Base-by-base conservation (phyloP, 1,140 invertebrate genomes). In the Zaprionus capensis region DNA sequence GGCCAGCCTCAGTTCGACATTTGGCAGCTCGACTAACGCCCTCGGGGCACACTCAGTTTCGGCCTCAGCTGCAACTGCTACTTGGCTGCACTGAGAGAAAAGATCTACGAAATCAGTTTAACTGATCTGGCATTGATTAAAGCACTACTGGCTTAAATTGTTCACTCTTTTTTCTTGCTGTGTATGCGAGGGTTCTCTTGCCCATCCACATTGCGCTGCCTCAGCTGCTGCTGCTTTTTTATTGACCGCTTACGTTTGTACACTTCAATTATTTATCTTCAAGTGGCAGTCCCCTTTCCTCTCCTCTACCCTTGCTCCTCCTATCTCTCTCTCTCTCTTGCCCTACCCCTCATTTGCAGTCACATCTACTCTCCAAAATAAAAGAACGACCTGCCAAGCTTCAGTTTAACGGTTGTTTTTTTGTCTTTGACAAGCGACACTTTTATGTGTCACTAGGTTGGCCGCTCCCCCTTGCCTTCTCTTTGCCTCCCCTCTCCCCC, bases 401-500 rank as follows among this genome's bases (percentile, higher is more conserved):
- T 26, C 14, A 22, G 68, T 36, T 34, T 88, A 87, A 86, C 83
- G 72, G 73, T 77, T 63, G 15, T 53, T 79, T 69, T 31, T 28
- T 53, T 28, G 49, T 41, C 75, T 69, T 26, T 79, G 83, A 91
- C 80, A 87, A 81, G 87, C 87, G 87, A 91, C 83, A 84, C 88
- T 84, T 80, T 91, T 78, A 88, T 91, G 83, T 91, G 90, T 91
- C 90, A 91, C 82, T 91, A 64, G 90, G 87, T 84, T 84, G 82
- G 82, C 66, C 73, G 46, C 57, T 51, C 20, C 24, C 17, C 41
- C 65, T 38, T 34, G 59, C 46, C 20, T 28, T 36, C 36, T 49
- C 46, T 4, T 11, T 24, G 17, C 44, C 12, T 3, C 5, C 36
- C 20, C 55, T 28, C 51, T 34, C 14, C 36, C 22, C 4, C 57